A percentile compares a stretch with the other conserved stretches of the same genome.
phyloP scores from a whole-genome alignment of 2,888 invertebrate genomes.

The Nemapogon koenigi region DNA sequence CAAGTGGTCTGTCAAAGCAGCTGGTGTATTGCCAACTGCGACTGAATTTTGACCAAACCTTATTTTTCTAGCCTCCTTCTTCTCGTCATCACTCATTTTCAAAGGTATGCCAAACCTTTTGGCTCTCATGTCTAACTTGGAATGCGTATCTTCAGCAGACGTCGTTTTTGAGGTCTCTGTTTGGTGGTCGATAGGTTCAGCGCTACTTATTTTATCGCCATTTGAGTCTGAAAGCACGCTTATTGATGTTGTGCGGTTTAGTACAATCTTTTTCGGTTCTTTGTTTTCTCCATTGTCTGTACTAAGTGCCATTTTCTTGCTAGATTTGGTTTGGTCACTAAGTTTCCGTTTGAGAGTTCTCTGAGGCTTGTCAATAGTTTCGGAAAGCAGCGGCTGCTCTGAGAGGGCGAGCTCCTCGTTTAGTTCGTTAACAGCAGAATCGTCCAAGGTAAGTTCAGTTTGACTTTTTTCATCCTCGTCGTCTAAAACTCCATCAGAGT shows the following conservation, averaged over 20 bases:
- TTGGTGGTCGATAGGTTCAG: constrained; percentile 7
- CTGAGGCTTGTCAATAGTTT: constrained; percentile 29
- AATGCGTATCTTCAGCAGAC: constrained; percentile 38
- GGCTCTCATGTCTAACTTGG: constrained; percentile 76
- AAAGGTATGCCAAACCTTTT: constrained; percentile 78
- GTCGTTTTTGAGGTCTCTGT: constrained; percentile 24
- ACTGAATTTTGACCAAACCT: constrained; percentile 62
- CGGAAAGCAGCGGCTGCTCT: constrained; percentile 25
- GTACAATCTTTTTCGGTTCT: constrained; percentile 68
- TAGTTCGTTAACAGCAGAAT: constrained; percentile 34
- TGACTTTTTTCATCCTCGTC: constrained; percentile 63
- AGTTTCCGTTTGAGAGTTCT: constrained; percentile 43
- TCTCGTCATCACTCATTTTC: constrained; percentile 62
- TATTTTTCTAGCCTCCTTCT: constrained; percentile 72
- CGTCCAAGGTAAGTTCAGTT: constrained; percentile 39
- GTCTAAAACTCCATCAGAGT: constrained; percentile 56
- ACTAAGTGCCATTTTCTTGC: constrained; percentile 26
- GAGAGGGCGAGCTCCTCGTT: constrained; percentile 45
- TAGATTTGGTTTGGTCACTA: constrained; percentile 24
- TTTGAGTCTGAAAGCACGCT: constrained; percentile 20
- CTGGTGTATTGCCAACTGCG: constrained; percentile 19
- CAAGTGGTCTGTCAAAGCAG: constrained; percentile 49
- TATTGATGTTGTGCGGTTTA: constrained; percentile 60
- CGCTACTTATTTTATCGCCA: too few species aligned
- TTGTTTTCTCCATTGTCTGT: constrained; percentile 29